phyloP scores from a whole-genome alignment of 2,888 invertebrate genomes.

The Boloria selene region DNA sequence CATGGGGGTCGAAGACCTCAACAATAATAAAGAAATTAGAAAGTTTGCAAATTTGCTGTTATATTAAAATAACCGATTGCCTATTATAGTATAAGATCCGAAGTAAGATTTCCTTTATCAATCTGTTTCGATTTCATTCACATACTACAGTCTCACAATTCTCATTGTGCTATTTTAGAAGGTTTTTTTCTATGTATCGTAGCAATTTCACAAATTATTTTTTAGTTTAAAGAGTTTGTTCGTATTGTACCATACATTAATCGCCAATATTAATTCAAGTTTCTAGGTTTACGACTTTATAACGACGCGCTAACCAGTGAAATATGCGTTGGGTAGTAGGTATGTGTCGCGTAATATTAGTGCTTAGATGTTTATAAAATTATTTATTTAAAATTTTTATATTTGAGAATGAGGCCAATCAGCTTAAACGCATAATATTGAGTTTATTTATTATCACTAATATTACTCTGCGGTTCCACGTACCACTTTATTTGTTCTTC shows the following conservation, averaged over 20 bases:
- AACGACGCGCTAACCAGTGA: slow-evolving; percentile 71
- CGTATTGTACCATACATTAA: slow-evolving; percentile 44
- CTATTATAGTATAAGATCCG: no score
- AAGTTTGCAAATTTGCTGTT: no score
- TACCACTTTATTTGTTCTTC: no score
- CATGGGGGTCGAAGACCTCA: no score
- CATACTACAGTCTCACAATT: no score
- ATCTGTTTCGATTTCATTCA: no score
- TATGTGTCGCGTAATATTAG: slow-evolving; percentile 46
- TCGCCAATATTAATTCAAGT: slow-evolving; percentile 53
- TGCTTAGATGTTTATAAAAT: slow-evolving; percentile 33
- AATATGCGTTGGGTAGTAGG: slow-evolving; percentile 56
- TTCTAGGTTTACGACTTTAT: slow-evolving; percentile 78
- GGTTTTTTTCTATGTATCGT: no score
- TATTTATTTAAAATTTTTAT: slow-evolving; percentile 9
- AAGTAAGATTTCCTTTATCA: no score
- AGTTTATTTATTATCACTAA: background rate
- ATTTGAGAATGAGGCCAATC: slow-evolving; percentile 22
- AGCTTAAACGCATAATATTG: background rate
- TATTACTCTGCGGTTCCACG: background rate
- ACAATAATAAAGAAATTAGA: no score
- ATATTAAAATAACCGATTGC: no score
- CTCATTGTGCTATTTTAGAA: no score
- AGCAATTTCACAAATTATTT: no score
- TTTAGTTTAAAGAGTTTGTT: background rate